A percentile compares a stretch with the other conserved stretches of the same genome.
phyloP scores from a whole-genome alignment of 2,888 invertebrate species.

The Chymomyza amoena region DNA sequence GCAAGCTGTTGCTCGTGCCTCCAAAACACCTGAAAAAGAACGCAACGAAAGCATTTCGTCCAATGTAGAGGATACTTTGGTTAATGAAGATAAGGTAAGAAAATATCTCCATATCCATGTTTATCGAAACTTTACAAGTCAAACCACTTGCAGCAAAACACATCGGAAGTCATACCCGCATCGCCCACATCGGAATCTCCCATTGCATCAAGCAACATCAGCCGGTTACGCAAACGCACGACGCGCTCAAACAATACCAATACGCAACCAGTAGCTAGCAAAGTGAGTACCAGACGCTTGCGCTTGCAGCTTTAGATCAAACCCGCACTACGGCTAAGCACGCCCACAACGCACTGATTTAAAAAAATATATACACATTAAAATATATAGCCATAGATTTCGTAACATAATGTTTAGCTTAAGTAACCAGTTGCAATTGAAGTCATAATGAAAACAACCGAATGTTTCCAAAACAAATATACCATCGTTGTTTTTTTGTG shows the following conservation, averaged over 20 bases:
- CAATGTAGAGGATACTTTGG: not conserved
- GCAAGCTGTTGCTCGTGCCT: conserved; percentile 29
- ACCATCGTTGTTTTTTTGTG: conserved; percentile 50
- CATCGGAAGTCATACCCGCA: conserved; percentile 69
- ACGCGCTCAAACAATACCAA: conserved; percentile 37
- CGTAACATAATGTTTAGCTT: conserved; percentile 16
- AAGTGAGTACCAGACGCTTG: conserved; percentile 60
- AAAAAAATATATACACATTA: not conserved
- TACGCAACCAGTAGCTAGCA: conserved; percentile 29
- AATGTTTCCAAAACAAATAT: conserved; percentile 37
- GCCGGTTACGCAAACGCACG: conserved; percentile 48
- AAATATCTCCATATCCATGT: not conserved
- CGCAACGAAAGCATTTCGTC: not conserved
- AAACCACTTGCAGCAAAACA: conserved; percentile 46
- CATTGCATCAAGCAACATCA: not conserved
- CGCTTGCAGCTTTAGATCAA: conserved; percentile 55
- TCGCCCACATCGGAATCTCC: conserved; percentile 57
- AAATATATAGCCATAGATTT: conserved; percentile 1
- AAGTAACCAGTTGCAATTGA: conserved; percentile 13
- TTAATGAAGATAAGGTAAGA: not conserved
- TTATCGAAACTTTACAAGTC: not conserved
- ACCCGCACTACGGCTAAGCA: not conserved
- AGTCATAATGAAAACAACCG: conserved; percentile 11
- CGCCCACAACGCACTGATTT: not conserved
- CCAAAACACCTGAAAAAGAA: conserved; percentile 37